Evolutionary conservation across 2,113 vertebrate species (phyloP).

Genomic region (Pristiophorus japonicus): DNA sequence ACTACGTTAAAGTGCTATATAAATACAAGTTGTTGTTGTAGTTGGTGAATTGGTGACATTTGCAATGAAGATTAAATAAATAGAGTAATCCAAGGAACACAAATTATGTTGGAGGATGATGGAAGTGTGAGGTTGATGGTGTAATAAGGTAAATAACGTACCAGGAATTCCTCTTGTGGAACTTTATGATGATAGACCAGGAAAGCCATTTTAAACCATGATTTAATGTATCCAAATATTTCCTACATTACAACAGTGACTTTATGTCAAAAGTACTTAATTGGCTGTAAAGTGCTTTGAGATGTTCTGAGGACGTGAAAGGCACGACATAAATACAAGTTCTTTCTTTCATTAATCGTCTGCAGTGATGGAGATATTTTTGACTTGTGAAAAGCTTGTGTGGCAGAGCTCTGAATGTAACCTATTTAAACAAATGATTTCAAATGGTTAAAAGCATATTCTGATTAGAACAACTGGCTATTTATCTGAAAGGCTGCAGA

Average conservation of each 20-base stretch:
- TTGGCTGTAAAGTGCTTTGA: background rate
- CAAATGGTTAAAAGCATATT: background rate
- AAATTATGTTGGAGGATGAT: background rate
- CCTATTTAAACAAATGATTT: conserved; percentile 12
- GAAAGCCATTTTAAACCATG: background rate
- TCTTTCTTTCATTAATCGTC: background rate
- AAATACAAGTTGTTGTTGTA: no score
- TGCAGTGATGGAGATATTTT: background rate
- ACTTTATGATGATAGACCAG: background rate
- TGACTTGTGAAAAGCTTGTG: background rate
- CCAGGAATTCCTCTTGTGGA: background rate
- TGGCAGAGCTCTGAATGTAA: background rate
- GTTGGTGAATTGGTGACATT: background rate
- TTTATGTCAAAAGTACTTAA: background rate
- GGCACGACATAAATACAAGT: background rate
- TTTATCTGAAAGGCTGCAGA: background rate
- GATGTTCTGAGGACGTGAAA: background rate
- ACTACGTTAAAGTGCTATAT: no score
- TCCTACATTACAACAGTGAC: background rate
- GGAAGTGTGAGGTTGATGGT: background rate
- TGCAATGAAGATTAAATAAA: background rate
- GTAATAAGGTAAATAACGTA: background rate
- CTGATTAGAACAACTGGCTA: background rate
- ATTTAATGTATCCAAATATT: background rate
- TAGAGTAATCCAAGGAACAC: background rate